Evolutionary conservation across 2,113 vertebrate species (phyloP), one percentile per base, ranked within the genome.

Genomic region (Otocyon megalotis): DNA sequence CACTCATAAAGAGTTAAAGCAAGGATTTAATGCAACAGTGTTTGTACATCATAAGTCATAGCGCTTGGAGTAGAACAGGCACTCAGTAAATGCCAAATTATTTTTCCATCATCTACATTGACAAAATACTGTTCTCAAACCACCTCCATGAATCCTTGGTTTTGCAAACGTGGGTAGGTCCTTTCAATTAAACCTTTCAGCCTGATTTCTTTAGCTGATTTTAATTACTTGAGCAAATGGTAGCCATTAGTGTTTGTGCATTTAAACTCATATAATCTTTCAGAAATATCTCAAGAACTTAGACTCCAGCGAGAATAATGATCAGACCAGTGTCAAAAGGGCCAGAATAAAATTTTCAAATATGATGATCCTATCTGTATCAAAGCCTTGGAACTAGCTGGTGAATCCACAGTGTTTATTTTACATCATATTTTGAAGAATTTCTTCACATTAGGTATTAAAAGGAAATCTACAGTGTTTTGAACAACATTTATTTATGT

Each of bases 51-150:
- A 28, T 2, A 14, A 56, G 20, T 72, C 28, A 37, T 28, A 20
- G 30, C 2, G 8, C 22, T 50, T 63, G 16, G 17, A 74, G 22
- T n/a, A 60, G 58, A 74, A 56, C 0, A 56, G 20, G 0, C 6
- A 1, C 14, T 8, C 8, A 24, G 11, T 17, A 53, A 62, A 53
- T 24, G 26, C 1, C 77, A 62, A 35, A 32, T n/a, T 35, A 48
- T 35, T 60, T 30, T 48, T 7, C 1, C 4, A 24, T 67, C 12
- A 17, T n/a, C 37, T 48, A 3, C 26, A 30, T 20, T 0, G 2
- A 28, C 5, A 24, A 92, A 50, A 17, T 11, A 22, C 54, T 86
- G 12, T 32, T 37, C 19, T 58, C 17, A 7, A 60, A 24, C 13
- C 9, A 14, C 26, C 48, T 28, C 16, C 54, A 30, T 2, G 26